Evolutionary conservation across 1,140 invertebrate genomes (phyloP).

Genomic region (Tetragnatha versicolor): DNA sequence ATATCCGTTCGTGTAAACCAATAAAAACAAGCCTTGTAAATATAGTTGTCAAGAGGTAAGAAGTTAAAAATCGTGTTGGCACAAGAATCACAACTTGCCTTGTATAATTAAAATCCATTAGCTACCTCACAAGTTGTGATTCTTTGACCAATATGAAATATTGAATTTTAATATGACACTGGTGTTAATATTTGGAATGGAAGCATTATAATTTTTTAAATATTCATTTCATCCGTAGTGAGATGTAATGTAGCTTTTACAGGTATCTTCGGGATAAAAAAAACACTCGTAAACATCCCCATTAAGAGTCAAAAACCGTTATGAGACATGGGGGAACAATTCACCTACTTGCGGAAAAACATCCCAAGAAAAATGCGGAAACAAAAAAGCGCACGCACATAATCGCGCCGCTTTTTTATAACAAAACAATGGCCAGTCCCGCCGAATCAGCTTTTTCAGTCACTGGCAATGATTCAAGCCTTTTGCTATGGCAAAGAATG

Average conservation of each 20-base stretch:
- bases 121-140: too few relatives aligned
- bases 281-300: neutral
- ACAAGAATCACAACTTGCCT: too few relatives aligned
- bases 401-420: constrained; percentile 8
- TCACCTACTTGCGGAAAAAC: neutral
- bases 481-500: constrained; percentile 52
- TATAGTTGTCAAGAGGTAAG: too few relatives aligned
- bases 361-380: neutral
- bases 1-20: too few relatives aligned
- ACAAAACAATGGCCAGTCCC: constrained; percentile 34
- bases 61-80: too few relatives aligned
- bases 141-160: too few relatives aligned
- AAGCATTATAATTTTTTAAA: too few relatives aligned
- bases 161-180: too few relatives aligned
- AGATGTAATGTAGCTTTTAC: neutral
- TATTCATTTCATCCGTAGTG: neutral
- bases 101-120: too few relatives aligned
- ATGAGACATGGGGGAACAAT: neutral
- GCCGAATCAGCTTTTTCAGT: constrained; percentile 4
- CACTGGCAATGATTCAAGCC: constrained; percentile 43
- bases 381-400: neutral
- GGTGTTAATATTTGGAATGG: too few relatives aligned
- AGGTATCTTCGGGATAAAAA: neutral
- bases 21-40: too few relatives aligned
- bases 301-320: neutral